phyloP scores from a whole-genome alignment of 2,888 invertebrate species.

The Diloba caeruleocephala region DNA sequence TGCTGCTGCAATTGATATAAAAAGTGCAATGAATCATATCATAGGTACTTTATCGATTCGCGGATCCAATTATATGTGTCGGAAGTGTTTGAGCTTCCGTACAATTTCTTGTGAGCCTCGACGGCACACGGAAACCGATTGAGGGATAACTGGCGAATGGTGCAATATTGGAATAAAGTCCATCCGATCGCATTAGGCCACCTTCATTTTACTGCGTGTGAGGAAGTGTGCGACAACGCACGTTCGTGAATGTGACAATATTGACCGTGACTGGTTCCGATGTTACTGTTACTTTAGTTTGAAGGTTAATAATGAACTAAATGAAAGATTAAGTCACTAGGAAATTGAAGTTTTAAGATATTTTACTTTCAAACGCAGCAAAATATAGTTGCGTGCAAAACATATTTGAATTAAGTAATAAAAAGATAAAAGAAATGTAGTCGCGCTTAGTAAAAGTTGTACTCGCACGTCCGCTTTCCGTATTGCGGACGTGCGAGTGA shows the following conservation, averaged over 20 bases:
- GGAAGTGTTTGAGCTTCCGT: conserved; percentile 75
- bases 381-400: no score
- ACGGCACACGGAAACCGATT: conserved; percentile 64
- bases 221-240: conserved; percentile 49
- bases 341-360: no score
- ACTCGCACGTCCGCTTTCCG: conserved; percentile 43
- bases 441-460: no score
- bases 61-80: conserved; percentile 70
- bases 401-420: no score
- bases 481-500: no score
- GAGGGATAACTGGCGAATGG: conserved; percentile 56
- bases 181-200: conserved; percentile 42
- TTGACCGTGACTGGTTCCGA: conserved; percentile 46
- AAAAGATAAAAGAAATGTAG: no score
- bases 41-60: conserved; percentile 58
- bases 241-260: conserved; percentile 27
- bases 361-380: no score
- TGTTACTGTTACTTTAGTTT: conserved; percentile 30
- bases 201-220: conserved; percentile 46
- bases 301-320: conserved; percentile 41
- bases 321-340: no score
- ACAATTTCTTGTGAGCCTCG: conserved; percentile 68
- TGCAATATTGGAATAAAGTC: conserved; percentile 39
- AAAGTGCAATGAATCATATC: conserved; percentile 68
- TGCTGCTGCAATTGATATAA: conserved; percentile 21